These are phyloP conservation scores for Chitala chitala DNA, from an alignment of 2,113 vertebrate genomes.

Conservation along the genomic window DNA sequence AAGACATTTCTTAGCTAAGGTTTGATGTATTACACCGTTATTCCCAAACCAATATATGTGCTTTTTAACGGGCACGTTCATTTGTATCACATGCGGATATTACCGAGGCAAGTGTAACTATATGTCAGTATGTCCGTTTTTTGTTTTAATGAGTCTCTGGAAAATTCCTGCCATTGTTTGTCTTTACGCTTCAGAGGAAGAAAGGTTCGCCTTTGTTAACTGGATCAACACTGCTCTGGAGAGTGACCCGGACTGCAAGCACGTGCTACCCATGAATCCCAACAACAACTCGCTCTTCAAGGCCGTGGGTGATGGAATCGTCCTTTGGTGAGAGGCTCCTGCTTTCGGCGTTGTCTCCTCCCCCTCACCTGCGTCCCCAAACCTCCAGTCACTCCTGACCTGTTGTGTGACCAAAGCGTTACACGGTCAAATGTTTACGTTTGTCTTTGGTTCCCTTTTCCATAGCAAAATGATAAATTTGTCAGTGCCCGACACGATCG, in stretches of 20 bases:
- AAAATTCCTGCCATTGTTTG: not conserved
- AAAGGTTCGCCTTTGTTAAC: constrained; percentile 89
- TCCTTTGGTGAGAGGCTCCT: constrained; percentile 72
- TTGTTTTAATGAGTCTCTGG: not conserved
- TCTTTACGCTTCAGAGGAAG: constrained; percentile 72
- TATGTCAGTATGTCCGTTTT: too few species aligned
- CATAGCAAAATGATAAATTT: constrained; percentile 99
- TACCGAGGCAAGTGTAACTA: too few species aligned
- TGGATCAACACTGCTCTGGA: constrained; percentile 88
- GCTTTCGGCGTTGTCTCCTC: not conserved
- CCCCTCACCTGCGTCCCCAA: not conserved
- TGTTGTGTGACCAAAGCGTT: too few species aligned
- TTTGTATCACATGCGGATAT: too few species aligned
- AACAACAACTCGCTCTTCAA: constrained; percentile 78
- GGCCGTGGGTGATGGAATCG: constrained; percentile 78
- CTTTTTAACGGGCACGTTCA: too few species aligned
- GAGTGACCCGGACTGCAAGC: constrained; percentile 75
- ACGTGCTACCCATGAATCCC: constrained; percentile 80
- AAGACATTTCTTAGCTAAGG: not conserved
- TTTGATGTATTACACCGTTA: too few species aligned
- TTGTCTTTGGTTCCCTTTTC: too few species aligned
- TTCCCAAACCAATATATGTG: too few species aligned
- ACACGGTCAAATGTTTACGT: too few species aligned
- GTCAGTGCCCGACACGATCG: constrained; percentile 92
- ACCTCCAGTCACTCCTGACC: too few species aligned